Base-by-base conservation (phyloP, 2,113 vertebrate genomes). In the Megaceryle torquata region DNA sequence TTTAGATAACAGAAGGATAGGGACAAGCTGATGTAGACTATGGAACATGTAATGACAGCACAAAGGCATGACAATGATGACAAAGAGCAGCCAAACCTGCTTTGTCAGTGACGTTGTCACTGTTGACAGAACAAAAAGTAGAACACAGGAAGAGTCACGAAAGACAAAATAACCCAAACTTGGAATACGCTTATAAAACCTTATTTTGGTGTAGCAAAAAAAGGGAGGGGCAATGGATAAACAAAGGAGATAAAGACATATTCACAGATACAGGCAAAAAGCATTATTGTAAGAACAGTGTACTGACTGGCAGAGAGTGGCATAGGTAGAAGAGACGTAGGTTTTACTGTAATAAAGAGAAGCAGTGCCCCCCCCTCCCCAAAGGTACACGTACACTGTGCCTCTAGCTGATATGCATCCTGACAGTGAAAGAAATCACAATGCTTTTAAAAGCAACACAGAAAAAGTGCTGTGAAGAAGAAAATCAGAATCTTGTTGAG, bases 111-210 rank as follows among this genome's bases (percentile, higher is more conserved):
- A 87, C 59, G 72, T 2, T 59, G 17, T 67, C 76, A 54, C 16
- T 70, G 64, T 10, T 54, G 69, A 91, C 11, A 85, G 46, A 83
- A 95, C 15, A 90, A 77, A 76, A 82, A 86, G 31, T n/a, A 37
- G 28, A 50, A 48, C 64, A 65, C 2, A 14, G 22, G 26, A 56
- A 44, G 28, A 69, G 63, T 61, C 54, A 82, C 61, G 76, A 43
- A 63, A 86, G 18, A 54, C 22, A 59, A 68, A 85, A 57, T 13
- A 79, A 82, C 5, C 25, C 28, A 17, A 88, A 63, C 13, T 39
- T 51, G 33, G 10, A 46, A 83, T 67, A 82, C 29, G 51, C 12
- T 60, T 60, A 51, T 4, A 82, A 95, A 74, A 81, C 15, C 11
- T 56, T 12, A 44, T 60, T 63, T 43, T 68, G 59, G 15, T 44